Conservation (phyloP, 2,113 vertebrate genomes). For the Cyanoderma ruficeps region DNA sequence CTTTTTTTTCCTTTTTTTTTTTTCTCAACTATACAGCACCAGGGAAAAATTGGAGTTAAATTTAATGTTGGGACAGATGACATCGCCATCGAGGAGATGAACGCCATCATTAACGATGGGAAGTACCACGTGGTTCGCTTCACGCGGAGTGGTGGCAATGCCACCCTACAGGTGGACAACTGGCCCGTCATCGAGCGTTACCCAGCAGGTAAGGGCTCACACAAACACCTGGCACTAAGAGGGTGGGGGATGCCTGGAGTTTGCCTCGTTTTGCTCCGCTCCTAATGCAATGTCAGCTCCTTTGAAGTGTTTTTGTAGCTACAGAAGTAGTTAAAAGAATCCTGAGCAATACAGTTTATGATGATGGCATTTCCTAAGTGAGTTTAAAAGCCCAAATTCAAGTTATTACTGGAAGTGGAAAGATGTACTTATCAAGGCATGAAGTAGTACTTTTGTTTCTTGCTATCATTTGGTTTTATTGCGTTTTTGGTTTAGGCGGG, state of each 20-base stretch:
- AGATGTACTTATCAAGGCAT: constrained; percentile 49
- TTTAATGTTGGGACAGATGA: constrained; percentile 99
- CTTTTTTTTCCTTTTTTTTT: neutral
- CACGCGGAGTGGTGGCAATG: constrained; percentile 97
- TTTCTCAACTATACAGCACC: constrained; percentile 78
- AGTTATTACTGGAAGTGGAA: constrained; percentile 58
- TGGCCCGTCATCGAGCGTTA: constrained; percentile 97
- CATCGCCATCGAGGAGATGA: constrained; percentile 96
- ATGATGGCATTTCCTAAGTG: constrained; percentile 67
- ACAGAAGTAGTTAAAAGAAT: constrained; percentile 39
- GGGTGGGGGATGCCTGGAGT: neutral
- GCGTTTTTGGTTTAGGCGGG: neutral
- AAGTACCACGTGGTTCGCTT: constrained; percentile 99
- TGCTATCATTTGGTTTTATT: constrained; percentile 47
- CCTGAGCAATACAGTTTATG: constrained; percentile 38
- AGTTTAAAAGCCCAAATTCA: constrained; percentile 66
- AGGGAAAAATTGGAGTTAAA: constrained; percentile 95
- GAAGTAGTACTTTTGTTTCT: constrained; percentile 43
- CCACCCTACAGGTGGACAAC: constrained; percentile 99
- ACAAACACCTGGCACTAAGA: neutral
- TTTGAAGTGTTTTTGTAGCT: constrained; percentile 39
- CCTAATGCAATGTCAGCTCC: neutral
- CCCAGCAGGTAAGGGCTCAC: constrained; percentile 91
- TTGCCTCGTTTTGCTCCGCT: constrained; percentile 28
- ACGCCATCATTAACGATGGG: constrained; percentile 98